Conservation (phyloP, 2,888 invertebrate species). For the Dusona sp. region DNA sequence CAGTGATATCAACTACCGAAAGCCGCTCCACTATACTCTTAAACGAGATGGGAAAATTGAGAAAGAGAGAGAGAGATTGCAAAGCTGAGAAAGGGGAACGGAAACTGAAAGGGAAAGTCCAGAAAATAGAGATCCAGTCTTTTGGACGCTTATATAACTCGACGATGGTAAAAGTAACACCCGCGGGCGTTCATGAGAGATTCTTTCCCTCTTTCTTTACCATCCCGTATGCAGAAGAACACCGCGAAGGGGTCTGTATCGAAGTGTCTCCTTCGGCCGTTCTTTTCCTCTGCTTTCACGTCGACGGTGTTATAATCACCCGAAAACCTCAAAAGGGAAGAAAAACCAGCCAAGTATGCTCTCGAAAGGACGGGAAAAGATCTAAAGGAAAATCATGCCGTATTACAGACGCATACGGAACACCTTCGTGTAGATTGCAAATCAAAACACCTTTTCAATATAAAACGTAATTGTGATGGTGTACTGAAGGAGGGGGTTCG, state of each 20-base stretch:
- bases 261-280: slow-evolving; percentile 42
- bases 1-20: slow-evolving; percentile 54
- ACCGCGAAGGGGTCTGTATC: slow-evolving; percentile 50
- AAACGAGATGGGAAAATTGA: not conserved
- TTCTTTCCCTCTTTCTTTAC: slow-evolving; percentile 23
- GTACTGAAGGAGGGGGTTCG: too few species aligned
- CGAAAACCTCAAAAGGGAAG: slow-evolving; percentile 33
- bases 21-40: not conserved
- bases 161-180: slow-evolving; percentile 59
- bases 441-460: too few species aligned
- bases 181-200: slow-evolving; percentile 8
- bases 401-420: not conserved
- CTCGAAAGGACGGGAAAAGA: slow-evolving; percentile 5
- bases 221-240: slow-evolving; percentile 13
- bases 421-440: too few species aligned
- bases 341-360: slow-evolving; percentile 4
- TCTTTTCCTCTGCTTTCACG: slow-evolving; percentile 26
- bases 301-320: slow-evolving; percentile 57
- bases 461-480: too few species aligned
- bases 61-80: not conserved
- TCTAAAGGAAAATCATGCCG: not conserved
- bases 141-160: slow-evolving; percentile 57
- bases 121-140: slow-evolving; percentile 42
- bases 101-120: slow-evolving; percentile 4
- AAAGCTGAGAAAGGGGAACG: not conserved